A percentile compares a stretch with the other conserved stretches of the same genome.
Evolutionary conservation across 2,113 vertebrate genomes (phyloP).

Genomic region (Silurus meridionalis): DNA sequence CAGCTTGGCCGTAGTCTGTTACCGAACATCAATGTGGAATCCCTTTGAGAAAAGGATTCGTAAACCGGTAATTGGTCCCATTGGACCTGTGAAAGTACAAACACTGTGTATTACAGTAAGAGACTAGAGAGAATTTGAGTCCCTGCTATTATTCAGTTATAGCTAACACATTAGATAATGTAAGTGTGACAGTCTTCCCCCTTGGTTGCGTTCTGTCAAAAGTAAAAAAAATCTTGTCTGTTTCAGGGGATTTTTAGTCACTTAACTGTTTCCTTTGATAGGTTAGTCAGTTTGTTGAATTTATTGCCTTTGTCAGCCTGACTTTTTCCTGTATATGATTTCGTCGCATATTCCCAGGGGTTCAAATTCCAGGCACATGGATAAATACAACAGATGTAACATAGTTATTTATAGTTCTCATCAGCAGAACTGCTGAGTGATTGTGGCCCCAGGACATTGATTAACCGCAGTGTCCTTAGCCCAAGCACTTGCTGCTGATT

Average conservation of each 20-base stretch:
- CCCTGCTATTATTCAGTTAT: neutral
- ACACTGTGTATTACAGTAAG: slow-evolving; percentile 13
- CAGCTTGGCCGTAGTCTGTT: neutral
- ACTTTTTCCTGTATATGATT: neutral
- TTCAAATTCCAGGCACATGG: neutral
- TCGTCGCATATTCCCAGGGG: neutral
- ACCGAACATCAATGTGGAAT: slow-evolving; percentile 2
- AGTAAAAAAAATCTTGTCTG: neutral
- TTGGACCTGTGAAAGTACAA: slow-evolving; percentile 24
- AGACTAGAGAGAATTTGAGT: slow-evolving; percentile 1
- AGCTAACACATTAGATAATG: neutral
- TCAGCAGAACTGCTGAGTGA: neutral
- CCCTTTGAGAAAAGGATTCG: slow-evolving; percentile 7
- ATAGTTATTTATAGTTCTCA: slow-evolving; percentile 23
- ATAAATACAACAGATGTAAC: neutral
- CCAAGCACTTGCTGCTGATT: slow-evolving; percentile 22
- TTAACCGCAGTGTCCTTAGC: slow-evolving; percentile 27
- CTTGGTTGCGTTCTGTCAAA: neutral
- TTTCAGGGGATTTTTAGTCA: neutral
- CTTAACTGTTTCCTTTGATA: neutral
- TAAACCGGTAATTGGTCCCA: slow-evolving; percentile 41
- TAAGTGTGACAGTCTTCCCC: neutral
- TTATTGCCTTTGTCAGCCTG: neutral
- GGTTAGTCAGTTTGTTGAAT: neutral
- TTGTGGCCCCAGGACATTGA: neutral